Percentiles rank a stretch among this genome's conserved stretches.
Conservation (phyloP, 2,888 invertebrate genomes). For the Tinea trinotella region DNA sequence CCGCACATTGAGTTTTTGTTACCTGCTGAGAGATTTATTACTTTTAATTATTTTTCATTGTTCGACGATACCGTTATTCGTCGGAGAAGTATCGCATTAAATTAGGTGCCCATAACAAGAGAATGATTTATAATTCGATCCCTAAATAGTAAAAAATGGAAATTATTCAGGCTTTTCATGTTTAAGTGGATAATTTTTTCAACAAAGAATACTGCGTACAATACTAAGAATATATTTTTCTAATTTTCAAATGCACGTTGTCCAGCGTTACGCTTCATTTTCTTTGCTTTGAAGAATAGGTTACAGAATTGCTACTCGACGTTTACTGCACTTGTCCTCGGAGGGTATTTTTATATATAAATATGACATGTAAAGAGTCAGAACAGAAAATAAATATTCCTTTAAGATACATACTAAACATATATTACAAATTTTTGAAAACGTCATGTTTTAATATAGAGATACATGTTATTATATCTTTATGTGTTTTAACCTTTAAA, state of each 20-base stretch:
- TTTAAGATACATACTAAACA: too few relatives aligned
- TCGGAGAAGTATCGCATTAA: constrained; percentile 52
- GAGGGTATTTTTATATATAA: too few relatives aligned
- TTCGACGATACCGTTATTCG: constrained; percentile 48
- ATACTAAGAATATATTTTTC: not conserved
- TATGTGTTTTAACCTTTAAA: too few relatives aligned
- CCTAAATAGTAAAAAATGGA: not conserved
- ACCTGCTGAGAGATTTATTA: constrained; percentile 70
- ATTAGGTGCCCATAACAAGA: constrained; percentile 50
- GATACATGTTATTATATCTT: too few relatives aligned
- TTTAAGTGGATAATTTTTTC: not conserved
- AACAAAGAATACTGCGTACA: not conserved
- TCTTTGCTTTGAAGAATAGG: not conserved
- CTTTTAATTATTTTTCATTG: constrained; percentile 72
- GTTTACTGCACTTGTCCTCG: not conserved
- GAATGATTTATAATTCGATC: constrained; percentile 41
- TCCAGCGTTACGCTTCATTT: not conserved
- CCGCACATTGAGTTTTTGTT: constrained; percentile 61
- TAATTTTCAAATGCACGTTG: not conserved
- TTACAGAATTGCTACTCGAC: too few relatives aligned
- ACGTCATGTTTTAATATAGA: too few relatives aligned
- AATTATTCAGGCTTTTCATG: constrained; percentile 8
- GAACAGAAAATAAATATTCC: too few relatives aligned
- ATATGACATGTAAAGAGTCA: too few relatives aligned
- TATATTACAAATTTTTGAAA: too few relatives aligned